phyloP scores from a whole-genome alignment of 1,140 invertebrate genomes.

The Drosophila erecta region DNA sequence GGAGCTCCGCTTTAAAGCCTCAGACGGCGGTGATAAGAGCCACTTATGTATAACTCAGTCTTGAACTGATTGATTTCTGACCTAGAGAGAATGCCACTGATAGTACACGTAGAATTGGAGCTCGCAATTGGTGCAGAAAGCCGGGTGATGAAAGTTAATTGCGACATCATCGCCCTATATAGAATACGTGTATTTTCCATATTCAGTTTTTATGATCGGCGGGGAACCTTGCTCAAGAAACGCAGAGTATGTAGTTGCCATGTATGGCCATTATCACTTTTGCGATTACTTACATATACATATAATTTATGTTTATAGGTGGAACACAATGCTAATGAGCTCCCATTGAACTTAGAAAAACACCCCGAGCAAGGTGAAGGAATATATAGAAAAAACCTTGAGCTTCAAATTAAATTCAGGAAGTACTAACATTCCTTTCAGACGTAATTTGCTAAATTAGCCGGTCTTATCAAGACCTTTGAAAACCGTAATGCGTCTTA shows the following conservation, averaged over 20 bases:
- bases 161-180: slow-evolving; percentile 49
- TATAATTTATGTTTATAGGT: slow-evolving; percentile 14
- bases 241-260: slow-evolving; percentile 44
- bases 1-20: slow-evolving; percentile 60
- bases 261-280: slow-evolving; percentile 20
- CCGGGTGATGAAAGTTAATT: slow-evolving; percentile 72
- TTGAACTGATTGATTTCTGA: slow-evolving; percentile 78
- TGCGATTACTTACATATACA: slow-evolving; percentile 5
- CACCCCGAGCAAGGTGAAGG: slow-evolving; percentile 27
- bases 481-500: neutral
- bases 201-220: slow-evolving; percentile 7
- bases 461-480: slow-evolving; percentile 9
- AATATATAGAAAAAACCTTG: slow-evolving; percentile 35
- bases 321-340: slow-evolving; percentile 20
- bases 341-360: slow-evolving; percentile 44
- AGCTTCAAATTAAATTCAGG: slow-evolving; percentile 11
- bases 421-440: slow-evolving; percentile 22
- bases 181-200: slow-evolving; percentile 8
- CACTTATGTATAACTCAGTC: slow-evolving; percentile 38
- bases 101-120: slow-evolving; percentile 29
- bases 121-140: slow-evolving; percentile 78
- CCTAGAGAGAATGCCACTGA: slow-evolving; percentile 68
- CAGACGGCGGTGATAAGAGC: slow-evolving; percentile 31
- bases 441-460: neutral
- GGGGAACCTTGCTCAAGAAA: slow-evolving; percentile 50